Evolutionary conservation across 2,113 vertebrate species (phyloP).

Genomic region (Catharus fuscescens): DNA sequence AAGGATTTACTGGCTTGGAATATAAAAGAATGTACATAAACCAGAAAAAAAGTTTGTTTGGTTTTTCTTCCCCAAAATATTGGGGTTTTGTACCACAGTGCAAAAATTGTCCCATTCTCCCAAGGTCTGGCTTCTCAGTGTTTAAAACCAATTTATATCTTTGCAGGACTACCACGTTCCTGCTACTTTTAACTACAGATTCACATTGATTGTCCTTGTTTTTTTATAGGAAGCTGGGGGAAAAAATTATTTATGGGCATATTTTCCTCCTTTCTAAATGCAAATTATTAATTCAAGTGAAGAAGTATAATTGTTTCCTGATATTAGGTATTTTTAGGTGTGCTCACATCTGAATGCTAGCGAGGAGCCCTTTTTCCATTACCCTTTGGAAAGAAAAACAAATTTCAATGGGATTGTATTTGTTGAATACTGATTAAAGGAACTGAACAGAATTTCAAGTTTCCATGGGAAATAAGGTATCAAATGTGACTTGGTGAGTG

Average conservation of each 20-base stretch:
- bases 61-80: fast-evolving
- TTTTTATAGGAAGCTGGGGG: background rate
- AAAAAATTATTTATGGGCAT: background rate
- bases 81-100: background rate
- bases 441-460: slow-evolving; percentile 17
- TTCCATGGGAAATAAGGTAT: background rate
- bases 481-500: background rate
- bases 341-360: slow-evolving; percentile 13
- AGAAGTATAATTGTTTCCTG: slow-evolving; percentile 54
- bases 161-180: background rate
- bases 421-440: slow-evolving; percentile 46
- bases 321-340: slow-evolving; percentile 43
- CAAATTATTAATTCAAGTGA: slow-evolving; percentile 45
- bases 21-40: background rate
- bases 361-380: slow-evolving; percentile 12
- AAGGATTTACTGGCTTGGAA: background rate
- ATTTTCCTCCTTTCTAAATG: slow-evolving; percentile 40
- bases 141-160: background rate
- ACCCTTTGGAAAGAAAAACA: slow-evolving; percentile 36
- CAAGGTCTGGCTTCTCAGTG: background rate
- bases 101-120: background rate
- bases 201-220: background rate
- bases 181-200: background rate
- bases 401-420: slow-evolving; percentile 34
- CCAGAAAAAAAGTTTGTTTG: background rate